Conservation (phyloP, 2,113 vertebrate genomes). For the Dolichallabes microphthalmus region DNA sequence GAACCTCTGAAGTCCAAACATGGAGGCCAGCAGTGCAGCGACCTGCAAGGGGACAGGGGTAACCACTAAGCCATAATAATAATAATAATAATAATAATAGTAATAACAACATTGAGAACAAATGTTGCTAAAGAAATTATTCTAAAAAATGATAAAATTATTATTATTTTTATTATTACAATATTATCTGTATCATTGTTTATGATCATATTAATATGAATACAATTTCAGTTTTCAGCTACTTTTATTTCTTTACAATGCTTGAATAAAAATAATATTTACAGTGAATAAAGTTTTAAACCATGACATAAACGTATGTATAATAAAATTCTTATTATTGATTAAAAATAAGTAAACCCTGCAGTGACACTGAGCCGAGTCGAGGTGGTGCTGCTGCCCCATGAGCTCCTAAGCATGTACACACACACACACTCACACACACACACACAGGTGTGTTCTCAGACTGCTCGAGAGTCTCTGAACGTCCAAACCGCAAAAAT, state of each 20-base stretch:
- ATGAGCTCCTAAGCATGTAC: constrained; percentile 67
- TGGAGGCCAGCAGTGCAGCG: no score
- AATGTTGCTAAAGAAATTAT: not conserved
- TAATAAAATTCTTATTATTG: not conserved
- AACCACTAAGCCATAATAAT: no score
- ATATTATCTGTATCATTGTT: not conserved
- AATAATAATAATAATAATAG: not conserved
- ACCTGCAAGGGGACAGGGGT: no score
- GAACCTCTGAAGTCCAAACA: no score
- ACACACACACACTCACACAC: constrained; percentile 62
- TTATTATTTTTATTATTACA: not conserved
- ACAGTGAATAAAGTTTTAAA: not conserved
- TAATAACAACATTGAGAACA: no score
- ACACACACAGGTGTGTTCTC: constrained; percentile 71
- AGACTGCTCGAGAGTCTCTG: constrained; percentile 73
- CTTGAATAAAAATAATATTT: not conserved
- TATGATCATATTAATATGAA: not conserved
- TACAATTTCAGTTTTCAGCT: not conserved
- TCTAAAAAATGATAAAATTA: not conserved
- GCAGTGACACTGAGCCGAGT: constrained; percentile 85
- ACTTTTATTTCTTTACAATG: not conserved
- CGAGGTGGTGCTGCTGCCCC: constrained; percentile 76
- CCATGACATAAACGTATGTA: not conserved
- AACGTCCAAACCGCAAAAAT: constrained; percentile 78
- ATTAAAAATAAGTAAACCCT: constrained; percentile 56